Evolutionary conservation across 2,113 vertebrate species (phyloP).

Genomic region (Scytalopus superciliaris): DNA sequence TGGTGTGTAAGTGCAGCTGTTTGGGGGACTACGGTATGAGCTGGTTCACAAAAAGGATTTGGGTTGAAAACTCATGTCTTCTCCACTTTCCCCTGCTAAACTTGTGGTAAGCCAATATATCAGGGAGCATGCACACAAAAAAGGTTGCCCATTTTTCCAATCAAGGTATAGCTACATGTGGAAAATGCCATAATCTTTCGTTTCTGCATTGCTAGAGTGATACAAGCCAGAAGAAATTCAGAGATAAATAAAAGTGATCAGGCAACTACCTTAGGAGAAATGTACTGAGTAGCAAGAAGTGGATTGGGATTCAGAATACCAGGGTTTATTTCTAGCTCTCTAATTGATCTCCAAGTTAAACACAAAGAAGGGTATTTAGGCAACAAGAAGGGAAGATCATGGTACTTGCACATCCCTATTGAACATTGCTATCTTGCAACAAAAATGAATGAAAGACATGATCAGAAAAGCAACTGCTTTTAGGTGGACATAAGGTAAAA

Average conservation of each 20-base stretch:
- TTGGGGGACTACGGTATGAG: too few species aligned
- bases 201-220: background rate
- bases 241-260: background rate
- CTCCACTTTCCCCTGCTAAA: background rate
- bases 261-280: background rate
- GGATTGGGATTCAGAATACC: background rate
- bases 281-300: background rate
- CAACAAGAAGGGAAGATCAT: background rate
- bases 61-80: background rate
- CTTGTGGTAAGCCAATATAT: background rate
- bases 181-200: background rate
- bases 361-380: background rate
- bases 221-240: background rate
- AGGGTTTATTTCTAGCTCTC: background rate
- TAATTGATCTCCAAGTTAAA: background rate
- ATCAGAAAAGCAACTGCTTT: background rate
- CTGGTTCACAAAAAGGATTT: background rate
- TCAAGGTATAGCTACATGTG: background rate
- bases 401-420: background rate
- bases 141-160: background rate
- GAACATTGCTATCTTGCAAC: background rate
- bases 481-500: background rate
- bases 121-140: background rate
- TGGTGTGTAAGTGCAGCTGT: background rate
- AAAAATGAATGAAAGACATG: background rate